Evolutionary conservation across 1,140 invertebrate genomes (phyloP), one percentile per base, ranked within the genome.

Genomic region (Sycophaga agraensis): DNA sequence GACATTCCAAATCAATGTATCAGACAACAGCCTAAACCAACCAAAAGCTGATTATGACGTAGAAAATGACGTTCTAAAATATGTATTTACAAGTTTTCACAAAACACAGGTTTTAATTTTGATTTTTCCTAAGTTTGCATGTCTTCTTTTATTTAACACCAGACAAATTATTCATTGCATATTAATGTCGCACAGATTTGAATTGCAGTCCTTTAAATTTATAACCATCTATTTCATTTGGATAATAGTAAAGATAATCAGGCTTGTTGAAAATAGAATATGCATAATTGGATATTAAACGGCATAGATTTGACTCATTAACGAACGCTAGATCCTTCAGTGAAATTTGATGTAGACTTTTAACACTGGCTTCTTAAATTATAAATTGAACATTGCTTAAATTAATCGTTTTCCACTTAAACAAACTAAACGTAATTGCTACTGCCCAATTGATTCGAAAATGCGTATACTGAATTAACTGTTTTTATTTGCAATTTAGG

Each of bases 51-150:
- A 71, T 65, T 65, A 17, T 22, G 35, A 61, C 48, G 16, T 35
- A 42, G 26, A 55, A 37, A 49, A 51, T 42, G 46, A 63, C 37
- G 46, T 28, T 53, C 39, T 58, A 51, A 45, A 49, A 45, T 37
- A 37, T 51, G 16, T 51, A 43, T 57, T 69, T 51, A 63, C 67
- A 59, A 64, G 59, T 71, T 73, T 70, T 69, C 60, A 62, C 55
- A 61, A 43, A 57, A 63, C 56, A 56, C 74, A 77, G 79, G 76
- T 80, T 71, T 74, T 71, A 55, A 69, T 75, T 77, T 73, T 71
- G 57, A 72, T 73, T 68, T 72, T 54, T 71, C 68, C 66, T 71
- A 61, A 59, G 66, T 68, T 68, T 65, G 59, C 65, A 66, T 60
- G 65, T 55, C 64, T 70, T 64, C 40, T 59, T 40, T 54, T 39